Percentiles rank a stretch among this genome's conserved stretches.
These are phyloP conservation scores for Apotomis capreana DNA, from an alignment of 2,888 invertebrate genomes.

Conservation along the genomic window DNA sequence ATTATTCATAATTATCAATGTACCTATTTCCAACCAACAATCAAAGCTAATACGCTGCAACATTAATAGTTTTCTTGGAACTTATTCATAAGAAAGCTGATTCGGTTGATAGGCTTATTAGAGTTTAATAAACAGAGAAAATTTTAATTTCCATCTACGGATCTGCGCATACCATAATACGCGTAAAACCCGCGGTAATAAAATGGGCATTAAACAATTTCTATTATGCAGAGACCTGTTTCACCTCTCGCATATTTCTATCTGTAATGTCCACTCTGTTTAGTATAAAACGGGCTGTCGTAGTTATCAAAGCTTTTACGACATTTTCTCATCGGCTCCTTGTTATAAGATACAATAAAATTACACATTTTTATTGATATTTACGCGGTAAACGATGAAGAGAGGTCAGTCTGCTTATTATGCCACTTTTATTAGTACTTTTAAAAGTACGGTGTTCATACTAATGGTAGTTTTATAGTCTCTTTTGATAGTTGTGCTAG, in stretches of 20 bases:
- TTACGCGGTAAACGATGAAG: constrained; percentile 7
- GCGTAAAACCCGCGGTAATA: constrained; percentile 14
- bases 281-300: constrained; percentile 35
- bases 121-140: constrained; percentile 1
- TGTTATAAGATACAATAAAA: constrained; percentile 35
- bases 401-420: neutral
- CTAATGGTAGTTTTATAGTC: neutral
- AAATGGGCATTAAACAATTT: constrained; percentile 33
- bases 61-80: too few species aligned
- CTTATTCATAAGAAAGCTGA: too few species aligned
- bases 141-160: constrained; percentile 1
- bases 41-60: too few species aligned
- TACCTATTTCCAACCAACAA: too few species aligned
- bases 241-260: constrained; percentile 36
- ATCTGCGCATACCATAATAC: constrained; percentile 10
- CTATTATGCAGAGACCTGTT: constrained; percentile 36
- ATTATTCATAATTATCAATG: too few species aligned
- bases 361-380: constrained; percentile 17
- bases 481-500: neutral
- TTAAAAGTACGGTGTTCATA: constrained; percentile 5
- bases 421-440: neutral
- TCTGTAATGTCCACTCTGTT: constrained; percentile 32
- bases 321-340: constrained; percentile 30
- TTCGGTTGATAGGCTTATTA: neutral
- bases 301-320: constrained; percentile 28